These are phyloP conservation scores for Microtus montanus DNA, from an alignment of 2,113 vertebrate genomes.

Conservation along the genomic window DNA sequence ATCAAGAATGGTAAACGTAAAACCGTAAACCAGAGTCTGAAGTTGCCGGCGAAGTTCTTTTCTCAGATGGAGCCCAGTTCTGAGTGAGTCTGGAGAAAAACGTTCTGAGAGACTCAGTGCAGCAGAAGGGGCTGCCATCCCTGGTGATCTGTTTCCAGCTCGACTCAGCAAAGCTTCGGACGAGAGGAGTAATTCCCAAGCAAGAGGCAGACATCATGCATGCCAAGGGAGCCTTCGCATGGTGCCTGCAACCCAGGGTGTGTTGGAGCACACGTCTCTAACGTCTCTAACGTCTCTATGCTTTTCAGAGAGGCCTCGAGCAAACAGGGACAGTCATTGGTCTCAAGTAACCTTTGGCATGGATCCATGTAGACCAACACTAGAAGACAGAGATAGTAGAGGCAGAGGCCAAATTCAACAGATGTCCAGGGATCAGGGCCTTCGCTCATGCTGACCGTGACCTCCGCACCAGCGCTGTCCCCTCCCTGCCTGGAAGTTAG, in stretches of 20 bases:
- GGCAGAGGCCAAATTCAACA: slow-evolving; percentile 38
- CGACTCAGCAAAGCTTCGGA: neutral
- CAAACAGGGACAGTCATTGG: slow-evolving; percentile 11
- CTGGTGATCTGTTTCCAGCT: neutral
- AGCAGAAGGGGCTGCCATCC: neutral
- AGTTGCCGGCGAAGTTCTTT: neutral
- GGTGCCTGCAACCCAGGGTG: neutral
- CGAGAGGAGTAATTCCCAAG: neutral
- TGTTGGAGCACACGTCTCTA: neutral
- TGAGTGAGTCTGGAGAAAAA: neutral
- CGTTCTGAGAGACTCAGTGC: neutral
- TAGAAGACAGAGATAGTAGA: neutral
- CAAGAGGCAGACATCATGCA: neutral
- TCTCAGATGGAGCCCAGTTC: neutral
- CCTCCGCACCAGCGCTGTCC: neutral
- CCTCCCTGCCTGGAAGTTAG: slow-evolving; percentile 29
- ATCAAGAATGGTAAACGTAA: neutral
- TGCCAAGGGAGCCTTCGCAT: neutral
- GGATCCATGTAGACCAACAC: slow-evolving; percentile 21
- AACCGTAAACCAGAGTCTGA: neutral
- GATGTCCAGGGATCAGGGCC: neutral
- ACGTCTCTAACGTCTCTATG: neutral
- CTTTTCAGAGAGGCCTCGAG: neutral
- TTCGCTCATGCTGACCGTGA: neutral
- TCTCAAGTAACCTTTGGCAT: slow-evolving; percentile 37